phyloP scores from a whole-genome alignment of 1,140 invertebrate genomes.

The Oryzaephilus surinamensis region DNA sequence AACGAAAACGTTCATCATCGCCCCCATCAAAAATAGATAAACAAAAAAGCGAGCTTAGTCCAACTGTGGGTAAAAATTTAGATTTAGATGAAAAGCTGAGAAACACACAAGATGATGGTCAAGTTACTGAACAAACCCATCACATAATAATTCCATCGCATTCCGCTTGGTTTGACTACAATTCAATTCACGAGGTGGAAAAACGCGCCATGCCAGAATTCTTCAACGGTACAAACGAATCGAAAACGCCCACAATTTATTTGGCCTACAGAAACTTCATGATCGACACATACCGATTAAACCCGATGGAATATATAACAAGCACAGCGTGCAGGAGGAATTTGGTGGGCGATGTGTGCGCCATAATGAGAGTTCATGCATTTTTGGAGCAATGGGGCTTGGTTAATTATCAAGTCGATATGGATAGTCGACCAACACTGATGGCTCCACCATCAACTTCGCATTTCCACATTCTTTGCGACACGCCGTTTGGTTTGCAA shows the following conservation, averaged over 20 bases:
- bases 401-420: slow-evolving; percentile 94
- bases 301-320: slow-evolving; percentile 98
- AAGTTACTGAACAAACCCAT: slow-evolving; percentile 95
- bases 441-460: slow-evolving; percentile 99
- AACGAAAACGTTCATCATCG: slow-evolving; percentile 81
- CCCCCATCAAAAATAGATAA: slow-evolving; percentile 75
- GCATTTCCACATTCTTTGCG: slow-evolving; percentile 97
- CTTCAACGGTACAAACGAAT: slow-evolving; percentile 97
- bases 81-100: slow-evolving; percentile 46
- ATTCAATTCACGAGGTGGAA: slow-evolving; percentile 93
- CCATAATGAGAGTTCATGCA: slow-evolving; percentile 97
- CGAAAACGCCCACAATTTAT: slow-evolving; percentile 97
- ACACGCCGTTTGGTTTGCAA: slow-evolving; percentile 94
- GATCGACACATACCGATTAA: slow-evolving; percentile 98
- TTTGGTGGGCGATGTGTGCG: slow-evolving; percentile 96
- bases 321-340: slow-evolving; percentile 96
- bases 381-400: slow-evolving; percentile 99
- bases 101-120: slow-evolving; percentile 59
- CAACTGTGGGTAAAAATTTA: slow-evolving; percentile 51
- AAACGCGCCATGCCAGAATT: slow-evolving; percentile 95
- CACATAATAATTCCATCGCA: slow-evolving; percentile 99
- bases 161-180: slow-evolving; percentile 99
- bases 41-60: slow-evolving; percentile 63
- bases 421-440: slow-evolving; percentile 87
- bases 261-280: slow-evolving; percentile 99